Evolutionary conservation across 2,797 vertebrate genomes (phyloP), one percentile per base, ranked within the genome.

Genomic region (Masticophis lateralis): DNA sequence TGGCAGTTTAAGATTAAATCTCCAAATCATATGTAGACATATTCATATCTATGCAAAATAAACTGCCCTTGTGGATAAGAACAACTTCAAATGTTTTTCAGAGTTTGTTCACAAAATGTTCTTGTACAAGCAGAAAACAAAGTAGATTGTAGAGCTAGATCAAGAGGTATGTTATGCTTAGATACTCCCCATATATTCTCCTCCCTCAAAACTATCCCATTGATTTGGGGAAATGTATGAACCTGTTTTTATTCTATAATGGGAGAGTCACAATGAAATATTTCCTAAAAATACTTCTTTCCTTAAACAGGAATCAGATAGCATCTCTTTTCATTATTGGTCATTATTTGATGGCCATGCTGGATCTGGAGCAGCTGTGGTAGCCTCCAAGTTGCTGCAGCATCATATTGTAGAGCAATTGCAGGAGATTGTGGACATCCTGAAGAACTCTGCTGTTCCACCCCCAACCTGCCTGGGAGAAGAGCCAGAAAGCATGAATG

Each of bases 321-420:
- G 98, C 22, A 97, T 99, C 57, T 97, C 97, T 90, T 98, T 99
- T 95, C 98, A 99, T 96, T 99, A 99, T 97, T 99, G 99, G 99
- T 99, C 98, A 0, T 93, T 99, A 93, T 99, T 99, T 8, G 99
- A 99, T 20, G 99, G 99, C 12, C 99, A 99, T 0, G 99, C 99
- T 0, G 99, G 99, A 43, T 98, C 99, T 0, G 99, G 99, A 7
- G 99, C 98, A 0, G 99, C 99, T 0, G 98, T 99, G 6, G 98
- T 99, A 9, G 99, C 99, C 0, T 98, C 99, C 8, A 98, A 97
- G 83, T 97, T 99, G 57, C 98, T 99, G 61, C 99, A 99, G 94
- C 98, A 98, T 83, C 99, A 99, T 95, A 97, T 99, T 61, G 97
- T 98, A 2, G 98, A 98, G 95, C 99, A 99, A 97, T 98, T 99